Percentiles rank a stretch among this genome's conserved stretches.
These are phyloP conservation scores for Trinectes maculatus DNA, from an alignment of 2,113 vertebrate genomes.

Conservation along the genomic window DNA sequence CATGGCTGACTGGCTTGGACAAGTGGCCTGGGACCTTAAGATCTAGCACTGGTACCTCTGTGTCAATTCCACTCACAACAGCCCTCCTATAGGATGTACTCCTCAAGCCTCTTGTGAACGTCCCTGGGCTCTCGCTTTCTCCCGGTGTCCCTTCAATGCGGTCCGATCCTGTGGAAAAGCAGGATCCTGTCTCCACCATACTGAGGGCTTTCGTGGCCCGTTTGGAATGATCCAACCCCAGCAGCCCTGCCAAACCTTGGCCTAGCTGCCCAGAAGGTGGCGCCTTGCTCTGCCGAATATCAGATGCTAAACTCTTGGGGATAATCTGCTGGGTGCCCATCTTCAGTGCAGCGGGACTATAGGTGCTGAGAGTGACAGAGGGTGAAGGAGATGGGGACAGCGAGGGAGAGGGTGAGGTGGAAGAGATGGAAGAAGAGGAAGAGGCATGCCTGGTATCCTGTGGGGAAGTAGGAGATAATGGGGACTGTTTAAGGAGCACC, in stretches of 20 bases:
- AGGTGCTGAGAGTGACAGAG: conserved; percentile 86
- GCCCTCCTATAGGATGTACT: conserved; percentile 96
- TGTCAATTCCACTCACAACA: conserved; percentile 89
- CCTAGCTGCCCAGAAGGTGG: conserved; percentile 54
- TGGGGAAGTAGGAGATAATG: conserved; percentile 55
- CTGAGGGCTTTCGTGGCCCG: conserved; percentile 84
- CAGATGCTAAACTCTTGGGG: conserved; percentile 85
- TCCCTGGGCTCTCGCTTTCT: conserved; percentile 81
- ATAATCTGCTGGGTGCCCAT: conserved; percentile 93
- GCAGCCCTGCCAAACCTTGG: conserved; percentile 54
- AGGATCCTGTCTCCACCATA: conserved; percentile 85
- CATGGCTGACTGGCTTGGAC: conserved; percentile 83
- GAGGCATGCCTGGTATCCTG: conserved; percentile 70
- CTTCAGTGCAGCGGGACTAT: conserved; percentile 87
- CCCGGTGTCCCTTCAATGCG: conserved; percentile 68
- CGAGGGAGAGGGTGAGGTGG: conserved; percentile 63
- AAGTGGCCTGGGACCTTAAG: conserved; percentile 80
- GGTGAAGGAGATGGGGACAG: conserved; percentile 65
- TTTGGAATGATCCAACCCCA: conserved; percentile 77
- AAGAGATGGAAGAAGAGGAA: conserved; percentile 66
- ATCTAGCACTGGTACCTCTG: conserved; percentile 69
- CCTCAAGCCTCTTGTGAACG: conserved; percentile 86
- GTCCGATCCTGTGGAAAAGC: conserved; percentile 69
- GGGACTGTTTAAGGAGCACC: conserved; percentile 55
- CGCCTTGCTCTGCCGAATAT: conserved; percentile 71